Conservation (phyloP, 2,113 vertebrate genomes). For the Mormyrus lacerda region DNA sequence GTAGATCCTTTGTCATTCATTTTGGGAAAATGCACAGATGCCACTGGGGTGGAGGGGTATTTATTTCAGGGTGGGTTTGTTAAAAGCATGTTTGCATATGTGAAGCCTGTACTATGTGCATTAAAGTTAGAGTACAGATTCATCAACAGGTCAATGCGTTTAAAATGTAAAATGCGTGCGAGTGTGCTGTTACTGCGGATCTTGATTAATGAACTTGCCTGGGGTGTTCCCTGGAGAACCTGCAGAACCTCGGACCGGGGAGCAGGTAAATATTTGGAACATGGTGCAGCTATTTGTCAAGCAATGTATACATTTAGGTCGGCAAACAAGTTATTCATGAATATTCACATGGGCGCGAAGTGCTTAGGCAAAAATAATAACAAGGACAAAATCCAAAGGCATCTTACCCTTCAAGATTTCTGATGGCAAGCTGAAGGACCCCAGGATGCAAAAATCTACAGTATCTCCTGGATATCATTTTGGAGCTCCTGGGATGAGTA, state of each 20-base stretch:
- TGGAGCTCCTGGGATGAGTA: neutral
- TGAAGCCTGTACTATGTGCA: neutral
- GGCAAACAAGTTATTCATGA: neutral
- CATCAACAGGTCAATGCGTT: neutral
- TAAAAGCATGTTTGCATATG: neutral
- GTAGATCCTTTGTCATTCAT: neutral
- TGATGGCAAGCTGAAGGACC: neutral
- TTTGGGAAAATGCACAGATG: neutral
- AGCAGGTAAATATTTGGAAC: constrained; percentile 3
- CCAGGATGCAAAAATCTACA: neutral
- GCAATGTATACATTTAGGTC: neutral
- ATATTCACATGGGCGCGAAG: neutral
- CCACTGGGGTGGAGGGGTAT: neutral
- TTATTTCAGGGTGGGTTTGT: neutral
- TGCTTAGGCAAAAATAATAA: neutral
- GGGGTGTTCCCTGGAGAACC: neutral
- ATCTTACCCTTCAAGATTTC: neutral
- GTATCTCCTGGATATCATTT: neutral
- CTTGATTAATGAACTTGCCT: neutral
- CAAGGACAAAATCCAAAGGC: neutral
- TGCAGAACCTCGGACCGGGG: neutral
- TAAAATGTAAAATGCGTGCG: neutral
- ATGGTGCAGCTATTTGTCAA: neutral
- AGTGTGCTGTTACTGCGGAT: neutral
- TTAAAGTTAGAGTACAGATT: neutral